Evolutionary conservation across 2,888 invertebrate genomes (phyloP), one percentile per base, ranked within the genome.

Genomic region (Eurytoma adleriae): DNA sequence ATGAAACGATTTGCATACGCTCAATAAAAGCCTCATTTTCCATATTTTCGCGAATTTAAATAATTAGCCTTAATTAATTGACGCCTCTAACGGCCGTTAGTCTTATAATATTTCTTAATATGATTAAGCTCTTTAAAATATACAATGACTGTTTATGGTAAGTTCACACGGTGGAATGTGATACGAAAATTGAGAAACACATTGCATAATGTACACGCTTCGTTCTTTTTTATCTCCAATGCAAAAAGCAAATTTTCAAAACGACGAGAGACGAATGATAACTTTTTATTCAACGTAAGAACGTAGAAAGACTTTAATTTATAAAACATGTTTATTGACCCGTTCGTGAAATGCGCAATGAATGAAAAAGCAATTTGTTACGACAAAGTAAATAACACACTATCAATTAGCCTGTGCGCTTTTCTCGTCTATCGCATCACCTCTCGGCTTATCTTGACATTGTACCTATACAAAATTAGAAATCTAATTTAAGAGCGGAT

Each of bases 401-500:
- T 54, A 54, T 54, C 54, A 54, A 54, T 54, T 54, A 54, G n/a
- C 12, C 1, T 14, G 16, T 12, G 27, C 30, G 24, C 27, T 68
- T 50, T 20, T 27, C 30, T n/a, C 71, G n/a, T 16, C 27, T 30
- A 30, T 4, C 18, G n/a, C 40, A 18, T 64, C 18, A 1, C 40
- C 12, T 48, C 18, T 20, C 14, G 18, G 30, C 48, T 64, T 48
- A 64, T 64, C 64, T 64, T 64, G 64, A 64, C 48, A 64, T 30
- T 64, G 48, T 18, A 64, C 12, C 30, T 61, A 20, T 70, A 57
- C 30, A 20, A 80, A 80, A 67, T 62, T 76, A 72, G 80, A 80
- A 67, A 72, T 76, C 76, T 80, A 80, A 80, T 68, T 80, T 62
- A 67, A 80, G 40, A 40, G 67, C 66, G 24, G 24, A 48, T 62